Conservation (phyloP, 2,113 vertebrate species). For the Muntiacus reevesi region DNA sequence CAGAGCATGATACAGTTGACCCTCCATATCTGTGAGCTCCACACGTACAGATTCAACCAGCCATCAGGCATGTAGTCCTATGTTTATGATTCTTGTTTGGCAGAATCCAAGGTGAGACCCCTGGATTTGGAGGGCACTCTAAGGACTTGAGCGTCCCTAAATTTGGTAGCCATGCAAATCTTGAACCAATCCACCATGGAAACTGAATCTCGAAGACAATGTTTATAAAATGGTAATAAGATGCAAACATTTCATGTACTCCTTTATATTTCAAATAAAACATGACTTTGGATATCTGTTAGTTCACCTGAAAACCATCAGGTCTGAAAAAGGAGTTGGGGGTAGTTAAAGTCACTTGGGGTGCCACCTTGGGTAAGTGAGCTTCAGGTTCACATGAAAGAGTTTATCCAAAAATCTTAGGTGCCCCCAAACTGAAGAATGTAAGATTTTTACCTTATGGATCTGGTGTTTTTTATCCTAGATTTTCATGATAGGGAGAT, state of each 20-base stretch:
- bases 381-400: conserved; percentile 6
- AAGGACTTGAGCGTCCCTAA: neutral
- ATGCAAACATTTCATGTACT: conserved; percentile 34
- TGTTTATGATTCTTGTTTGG: neutral
- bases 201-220: conserved; percentile 37
- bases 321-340: neutral
- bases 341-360: neutral
- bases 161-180: neutral
- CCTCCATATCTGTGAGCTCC: neutral
- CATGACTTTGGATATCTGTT: conserved; percentile 3
- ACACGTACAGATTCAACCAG: neutral
- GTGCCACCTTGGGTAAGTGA: conserved; percentile 45
- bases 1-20: neutral
- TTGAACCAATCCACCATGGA: neutral
- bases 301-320: neutral
- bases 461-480: neutral
- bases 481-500: neutral
- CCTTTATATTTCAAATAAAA: conserved; percentile 55
- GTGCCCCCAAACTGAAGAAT: conserved; percentile 35
- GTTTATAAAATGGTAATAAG: conserved; percentile 56
- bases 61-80: neutral
- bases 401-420: neutral
- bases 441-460: neutral
- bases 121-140: neutral
- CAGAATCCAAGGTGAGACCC: neutral